A percentile compares a stretch with the other conserved stretches of the same genome.
Evolutionary conservation across 2,888 invertebrate genomes (phyloP).

Genomic region (Drosophila kuntzei): DNA sequence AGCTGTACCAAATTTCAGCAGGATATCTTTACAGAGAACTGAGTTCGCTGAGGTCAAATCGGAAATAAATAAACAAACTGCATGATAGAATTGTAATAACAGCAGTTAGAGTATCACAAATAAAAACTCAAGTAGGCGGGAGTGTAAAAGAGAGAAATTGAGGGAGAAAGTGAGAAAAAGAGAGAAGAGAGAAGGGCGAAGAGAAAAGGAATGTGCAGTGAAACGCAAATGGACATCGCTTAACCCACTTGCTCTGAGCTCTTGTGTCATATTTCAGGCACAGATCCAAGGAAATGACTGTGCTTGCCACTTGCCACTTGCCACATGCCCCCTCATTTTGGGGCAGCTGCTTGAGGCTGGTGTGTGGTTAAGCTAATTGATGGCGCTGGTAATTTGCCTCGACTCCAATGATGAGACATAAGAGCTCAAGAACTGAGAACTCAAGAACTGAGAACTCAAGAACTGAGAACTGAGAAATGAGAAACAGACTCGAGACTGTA

Average conservation of each 20-base stretch:
- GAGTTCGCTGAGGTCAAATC: not conserved
- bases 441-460: not conserved
- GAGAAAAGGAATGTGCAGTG: conserved; percentile 53
- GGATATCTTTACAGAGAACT: not conserved
- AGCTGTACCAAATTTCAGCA: not conserved
- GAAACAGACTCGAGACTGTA: not conserved
- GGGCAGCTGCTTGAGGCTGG: conserved; percentile 9
- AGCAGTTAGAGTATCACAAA: not conserved
- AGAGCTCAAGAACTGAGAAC: no score
- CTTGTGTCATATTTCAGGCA: conserved; percentile 68
- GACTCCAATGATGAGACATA: conserved; percentile 30
- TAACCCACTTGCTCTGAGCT: conserved; percentile 41
- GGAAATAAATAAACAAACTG: not conserved
- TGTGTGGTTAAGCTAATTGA: conserved; percentile 59
- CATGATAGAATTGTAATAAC: not conserved
- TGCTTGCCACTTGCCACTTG: conserved; percentile 2
- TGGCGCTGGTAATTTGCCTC: conserved; percentile 69
- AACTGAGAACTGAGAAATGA: not conserved
- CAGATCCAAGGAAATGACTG: conserved; percentile 27
- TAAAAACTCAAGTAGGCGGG: not conserved
- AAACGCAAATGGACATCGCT: conserved; percentile 76
- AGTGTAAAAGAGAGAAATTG: not conserved
- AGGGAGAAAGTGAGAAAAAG: not conserved
- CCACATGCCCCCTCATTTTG: not conserved
- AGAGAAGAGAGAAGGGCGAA: not conserved